phyloP scores from a whole-genome alignment of 1,140 invertebrate species.

The Drosophila kohkoa region DNA sequence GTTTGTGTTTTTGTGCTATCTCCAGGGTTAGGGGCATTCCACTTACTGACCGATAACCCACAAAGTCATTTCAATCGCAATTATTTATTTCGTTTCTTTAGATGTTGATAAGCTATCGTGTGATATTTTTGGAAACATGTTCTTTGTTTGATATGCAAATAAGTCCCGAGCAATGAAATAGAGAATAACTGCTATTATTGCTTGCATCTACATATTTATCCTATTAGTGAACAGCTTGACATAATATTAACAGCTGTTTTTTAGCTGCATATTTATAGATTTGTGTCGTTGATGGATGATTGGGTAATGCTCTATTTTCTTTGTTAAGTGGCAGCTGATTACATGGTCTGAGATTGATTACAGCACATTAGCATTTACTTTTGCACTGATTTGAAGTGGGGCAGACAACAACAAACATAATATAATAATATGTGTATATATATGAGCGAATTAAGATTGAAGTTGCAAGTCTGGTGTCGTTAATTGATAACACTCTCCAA shows the following conservation, averaged over 20 bases:
- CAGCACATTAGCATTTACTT: conserved; percentile 4
- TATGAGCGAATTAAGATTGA: not conserved
- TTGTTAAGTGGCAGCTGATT: conserved; percentile 11
- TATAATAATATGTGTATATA: not conserved
- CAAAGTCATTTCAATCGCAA: not conserved
- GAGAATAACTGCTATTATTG: not conserved
- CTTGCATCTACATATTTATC: not conserved
- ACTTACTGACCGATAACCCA: conserved; percentile 1
- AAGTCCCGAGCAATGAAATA: not conserved
- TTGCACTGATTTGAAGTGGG: conserved; percentile 6
- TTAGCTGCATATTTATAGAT: conserved; percentile 1
- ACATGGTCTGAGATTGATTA: not conserved
- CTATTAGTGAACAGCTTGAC: not conserved
- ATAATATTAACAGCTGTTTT: not conserved
- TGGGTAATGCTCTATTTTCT: not conserved
- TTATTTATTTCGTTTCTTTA: not conserved
- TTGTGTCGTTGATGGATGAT: not conserved
- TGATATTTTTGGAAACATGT: not conserved
- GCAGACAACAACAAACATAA: conserved; percentile 1
- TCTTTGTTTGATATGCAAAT: not conserved
- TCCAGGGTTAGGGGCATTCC: not conserved
- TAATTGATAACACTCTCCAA: not conserved
- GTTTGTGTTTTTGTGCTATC: not conserved
- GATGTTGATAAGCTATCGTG: not conserved
- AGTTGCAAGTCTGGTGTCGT: too few species aligned